Evolutionary conservation across 2,113 vertebrate species (phyloP).

Genomic region (Hiodon tergisus): DNA sequence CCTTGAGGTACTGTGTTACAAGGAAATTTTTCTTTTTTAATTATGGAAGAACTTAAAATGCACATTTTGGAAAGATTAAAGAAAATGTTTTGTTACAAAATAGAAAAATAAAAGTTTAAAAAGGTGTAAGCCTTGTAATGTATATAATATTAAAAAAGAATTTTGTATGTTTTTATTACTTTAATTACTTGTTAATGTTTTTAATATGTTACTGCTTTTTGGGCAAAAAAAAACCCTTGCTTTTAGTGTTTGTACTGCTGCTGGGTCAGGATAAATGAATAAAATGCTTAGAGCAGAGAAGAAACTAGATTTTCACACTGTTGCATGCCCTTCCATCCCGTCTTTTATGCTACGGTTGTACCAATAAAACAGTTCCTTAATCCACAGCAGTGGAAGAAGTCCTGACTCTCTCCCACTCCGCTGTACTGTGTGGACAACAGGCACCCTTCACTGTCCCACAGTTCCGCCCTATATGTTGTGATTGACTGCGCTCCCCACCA

Average conservation of each 20-base stretch:
- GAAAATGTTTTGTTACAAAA: constrained; percentile 75
- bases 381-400: neutral
- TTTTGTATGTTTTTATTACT: constrained; percentile 99
- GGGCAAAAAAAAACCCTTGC: constrained; percentile 63
- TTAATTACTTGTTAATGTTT: constrained; percentile 98
- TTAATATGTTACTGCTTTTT: constrained; percentile 77
- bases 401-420: neutral
- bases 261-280: constrained; percentile 69
- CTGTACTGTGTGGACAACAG: neutral
- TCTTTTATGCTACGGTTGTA: constrained; percentile 23
- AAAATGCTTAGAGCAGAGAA: constrained; percentile 49
- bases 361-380: constrained; percentile 24
- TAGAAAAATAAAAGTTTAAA: constrained; percentile 65
- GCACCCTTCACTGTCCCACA: neutral
- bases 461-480: neutral
- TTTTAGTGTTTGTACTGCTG: constrained; percentile 86
- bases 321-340: constrained; percentile 41
- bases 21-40: constrained; percentile 57
- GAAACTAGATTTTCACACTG: constrained; percentile 38
- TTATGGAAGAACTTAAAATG: constrained; percentile 65
- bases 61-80: constrained; percentile 66
- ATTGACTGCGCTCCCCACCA: constrained; percentile 2
- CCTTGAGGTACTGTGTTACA: constrained; percentile 69
- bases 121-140: constrained; percentile 95
- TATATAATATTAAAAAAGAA: constrained; percentile 88